Evolutionary conservation across 1,140 invertebrate species (phyloP).

Genomic region (Drosophila tropicalis): DNA sequence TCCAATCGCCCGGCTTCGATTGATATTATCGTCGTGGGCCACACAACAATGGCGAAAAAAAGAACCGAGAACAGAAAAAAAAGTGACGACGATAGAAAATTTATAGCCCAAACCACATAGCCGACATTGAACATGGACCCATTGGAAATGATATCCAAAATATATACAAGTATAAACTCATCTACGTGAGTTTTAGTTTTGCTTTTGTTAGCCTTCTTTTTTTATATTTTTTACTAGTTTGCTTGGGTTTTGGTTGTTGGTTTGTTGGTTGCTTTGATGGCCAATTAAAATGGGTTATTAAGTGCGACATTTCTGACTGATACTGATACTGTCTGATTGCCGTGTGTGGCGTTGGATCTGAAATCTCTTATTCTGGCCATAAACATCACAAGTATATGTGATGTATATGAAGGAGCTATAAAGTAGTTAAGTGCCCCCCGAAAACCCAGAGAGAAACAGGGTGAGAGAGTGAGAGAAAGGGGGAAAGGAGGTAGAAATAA

Average conservation of each 20-base stretch:
- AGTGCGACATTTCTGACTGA: slow-evolving; percentile 30
- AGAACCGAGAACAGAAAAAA: slow-evolving; percentile 18
- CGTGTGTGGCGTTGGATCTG: slow-evolving; percentile 32
- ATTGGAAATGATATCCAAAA: slow-evolving; percentile 67
- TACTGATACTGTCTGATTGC: slow-evolving; percentile 33
- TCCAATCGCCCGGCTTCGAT: slow-evolving; percentile 54
- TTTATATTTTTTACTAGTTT: slow-evolving; percentile 14
- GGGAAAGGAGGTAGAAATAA: slow-evolving; percentile 25
- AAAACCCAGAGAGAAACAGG: slow-evolving; percentile 3
- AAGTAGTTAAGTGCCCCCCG: slow-evolving; percentile 75
- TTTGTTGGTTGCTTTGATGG: slow-evolving; percentile 69
- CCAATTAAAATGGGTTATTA: slow-evolving; percentile 77
- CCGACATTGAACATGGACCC: slow-evolving; percentile 59
- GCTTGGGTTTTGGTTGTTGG: slow-evolving; percentile 22
- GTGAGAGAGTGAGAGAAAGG: background rate
- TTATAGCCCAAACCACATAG: slow-evolving; percentile 67
- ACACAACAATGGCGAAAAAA: slow-evolving; percentile 71
- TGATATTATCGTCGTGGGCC: slow-evolving; percentile 76
- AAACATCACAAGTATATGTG: slow-evolving; percentile 74
- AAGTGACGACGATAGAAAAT: slow-evolving; percentile 68
- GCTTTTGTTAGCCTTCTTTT: slow-evolving; percentile 15
- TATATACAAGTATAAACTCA: slow-evolving; percentile 41
- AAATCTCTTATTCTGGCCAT: slow-evolving; percentile 44
- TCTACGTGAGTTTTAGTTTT: slow-evolving; percentile 49
- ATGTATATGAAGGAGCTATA: slow-evolving; percentile 65